Conservation (phyloP, 1,140 invertebrate species). For the Stegodyphus mimosarum region DNA sequence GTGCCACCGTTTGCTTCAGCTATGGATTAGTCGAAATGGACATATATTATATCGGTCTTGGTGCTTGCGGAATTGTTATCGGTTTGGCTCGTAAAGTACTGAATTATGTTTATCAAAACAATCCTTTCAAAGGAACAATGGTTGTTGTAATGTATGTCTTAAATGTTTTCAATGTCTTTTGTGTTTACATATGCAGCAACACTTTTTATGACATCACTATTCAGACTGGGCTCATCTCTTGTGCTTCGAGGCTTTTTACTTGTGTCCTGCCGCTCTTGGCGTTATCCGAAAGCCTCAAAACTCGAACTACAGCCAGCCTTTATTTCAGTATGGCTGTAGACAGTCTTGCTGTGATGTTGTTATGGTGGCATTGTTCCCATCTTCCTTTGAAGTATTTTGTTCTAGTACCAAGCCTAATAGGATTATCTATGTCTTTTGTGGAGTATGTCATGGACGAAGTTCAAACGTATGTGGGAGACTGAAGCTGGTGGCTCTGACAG, state of each 20-base stretch:
- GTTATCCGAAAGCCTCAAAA: background rate
- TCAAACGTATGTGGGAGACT: too few species aligned
- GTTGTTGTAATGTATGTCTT: background rate
- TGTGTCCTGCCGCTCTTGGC: constrained; percentile 16
- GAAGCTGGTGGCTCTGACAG: too few species aligned
- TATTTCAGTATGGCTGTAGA: background rate
- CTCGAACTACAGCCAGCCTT: background rate
- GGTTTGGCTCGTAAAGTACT: constrained; percentile 4
- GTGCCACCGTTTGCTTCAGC: constrained; percentile 20
- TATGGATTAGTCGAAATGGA: constrained; percentile 32
- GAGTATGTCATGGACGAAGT: background rate
- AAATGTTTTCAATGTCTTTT: background rate
- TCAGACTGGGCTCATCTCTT: background rate
- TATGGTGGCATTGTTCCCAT: constrained; percentile 26
- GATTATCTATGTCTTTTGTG: constrained; percentile 8
- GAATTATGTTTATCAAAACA: background rate
- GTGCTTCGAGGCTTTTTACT: constrained; percentile 3
- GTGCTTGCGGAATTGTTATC: background rate
- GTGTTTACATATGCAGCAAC: background rate
- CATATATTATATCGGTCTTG: background rate
- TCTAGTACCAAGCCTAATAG: constrained; percentile 20
- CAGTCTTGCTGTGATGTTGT: background rate
- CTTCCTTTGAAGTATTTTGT: constrained; percentile 30
- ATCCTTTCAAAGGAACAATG: too few species aligned
- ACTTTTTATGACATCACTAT: background rate